phyloP scores from a whole-genome alignment of 2,113 vertebrate species.

The Crocuta crocuta region DNA sequence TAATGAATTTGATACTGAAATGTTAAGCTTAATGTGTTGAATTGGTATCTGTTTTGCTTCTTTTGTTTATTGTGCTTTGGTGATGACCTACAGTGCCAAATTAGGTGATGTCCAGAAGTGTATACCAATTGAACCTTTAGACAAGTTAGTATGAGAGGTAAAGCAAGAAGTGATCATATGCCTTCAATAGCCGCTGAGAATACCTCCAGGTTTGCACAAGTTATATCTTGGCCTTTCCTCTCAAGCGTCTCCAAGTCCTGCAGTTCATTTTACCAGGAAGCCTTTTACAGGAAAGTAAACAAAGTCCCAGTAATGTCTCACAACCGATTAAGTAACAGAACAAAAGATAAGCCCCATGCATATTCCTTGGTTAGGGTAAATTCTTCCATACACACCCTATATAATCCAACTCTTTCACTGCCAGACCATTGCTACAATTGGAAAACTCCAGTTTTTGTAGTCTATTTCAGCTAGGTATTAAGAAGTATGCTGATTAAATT shows the following conservation, averaged over 20 bases:
- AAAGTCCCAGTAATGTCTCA: not conserved
- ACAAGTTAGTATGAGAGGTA: not conserved
- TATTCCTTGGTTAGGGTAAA: not conserved
- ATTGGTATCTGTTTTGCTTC: not conserved
- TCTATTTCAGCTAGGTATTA: conserved; percentile 18
- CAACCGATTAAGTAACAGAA: conserved; percentile 45
- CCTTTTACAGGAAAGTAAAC: not conserved
- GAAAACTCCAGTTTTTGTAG: not conserved
- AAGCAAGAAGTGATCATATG: conserved; percentile 16
- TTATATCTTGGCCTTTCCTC: conserved; percentile 25
- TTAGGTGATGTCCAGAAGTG: conserved; percentile 21
- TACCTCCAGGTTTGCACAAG: not conserved
- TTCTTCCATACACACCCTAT: not conserved
- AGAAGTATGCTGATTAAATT: conserved; percentile 32
- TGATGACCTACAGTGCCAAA: not conserved
- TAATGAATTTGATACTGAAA: conserved; percentile 45
- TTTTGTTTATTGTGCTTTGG: conserved; percentile 28
- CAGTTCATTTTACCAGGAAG: not conserved
- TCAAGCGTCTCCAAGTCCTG: not conserved
- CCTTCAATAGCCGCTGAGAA: not conserved
- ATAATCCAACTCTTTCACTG: not conserved
- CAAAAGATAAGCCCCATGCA: not conserved
- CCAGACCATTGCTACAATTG: not conserved
- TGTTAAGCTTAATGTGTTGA: conserved; percentile 17
- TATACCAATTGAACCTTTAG: conserved; percentile 10